These are phyloP conservation scores for Graphium colonna DNA, from an alignment of 2,888 invertebrate genomes.

Conservation along the genomic window DNA sequence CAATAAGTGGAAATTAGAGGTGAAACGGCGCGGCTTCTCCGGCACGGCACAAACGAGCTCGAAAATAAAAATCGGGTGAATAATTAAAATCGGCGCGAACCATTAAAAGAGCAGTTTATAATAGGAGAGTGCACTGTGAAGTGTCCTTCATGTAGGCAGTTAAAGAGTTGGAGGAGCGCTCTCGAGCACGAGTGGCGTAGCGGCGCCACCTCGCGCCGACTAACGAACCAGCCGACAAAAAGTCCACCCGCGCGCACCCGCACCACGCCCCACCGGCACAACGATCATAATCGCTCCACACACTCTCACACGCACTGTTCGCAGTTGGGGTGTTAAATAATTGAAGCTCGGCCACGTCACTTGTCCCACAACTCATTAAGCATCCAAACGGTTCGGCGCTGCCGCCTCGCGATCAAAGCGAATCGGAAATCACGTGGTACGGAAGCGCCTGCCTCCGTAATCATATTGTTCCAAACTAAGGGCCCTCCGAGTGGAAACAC, in stretches of 20 bases:
- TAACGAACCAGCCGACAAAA: slow-evolving; percentile 76
- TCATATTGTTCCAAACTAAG: slow-evolving; percentile 38
- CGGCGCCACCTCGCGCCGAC: slow-evolving; percentile 68
- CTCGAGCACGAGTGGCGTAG: slow-evolving; percentile 72
- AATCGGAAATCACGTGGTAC: slow-evolving; percentile 27
- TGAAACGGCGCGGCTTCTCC: slow-evolving; percentile 25
- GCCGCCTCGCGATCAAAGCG: slow-evolving; percentile 23
- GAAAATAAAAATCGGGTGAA: slow-evolving; percentile 56
- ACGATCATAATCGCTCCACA: slow-evolving; percentile 38
- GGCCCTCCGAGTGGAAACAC: slow-evolving; percentile 37
- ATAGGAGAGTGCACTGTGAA: slow-evolving; percentile 73
- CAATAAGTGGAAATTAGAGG: slow-evolving; percentile 1
- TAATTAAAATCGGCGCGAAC: slow-evolving; percentile 75
- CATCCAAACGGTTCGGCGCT: slow-evolving; percentile 17
- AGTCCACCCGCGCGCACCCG: slow-evolving; percentile 32
- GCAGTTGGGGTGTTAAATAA: slow-evolving; percentile 31
- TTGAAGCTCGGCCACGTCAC: slow-evolving; percentile 25
- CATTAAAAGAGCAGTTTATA: slow-evolving; percentile 79
- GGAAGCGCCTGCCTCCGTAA: slow-evolving; percentile 32
- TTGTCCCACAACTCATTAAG: slow-evolving; percentile 19
- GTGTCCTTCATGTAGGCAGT: slow-evolving; percentile 79
- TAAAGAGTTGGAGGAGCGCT: slow-evolving; percentile 77
- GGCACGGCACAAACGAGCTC: slow-evolving; percentile 37
- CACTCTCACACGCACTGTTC: slow-evolving; percentile 41
- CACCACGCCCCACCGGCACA: slow-evolving; percentile 35